Base-by-base conservation (phyloP, 2,888 invertebrate genomes). In the Branchipolynoe longqiensis region DNA sequence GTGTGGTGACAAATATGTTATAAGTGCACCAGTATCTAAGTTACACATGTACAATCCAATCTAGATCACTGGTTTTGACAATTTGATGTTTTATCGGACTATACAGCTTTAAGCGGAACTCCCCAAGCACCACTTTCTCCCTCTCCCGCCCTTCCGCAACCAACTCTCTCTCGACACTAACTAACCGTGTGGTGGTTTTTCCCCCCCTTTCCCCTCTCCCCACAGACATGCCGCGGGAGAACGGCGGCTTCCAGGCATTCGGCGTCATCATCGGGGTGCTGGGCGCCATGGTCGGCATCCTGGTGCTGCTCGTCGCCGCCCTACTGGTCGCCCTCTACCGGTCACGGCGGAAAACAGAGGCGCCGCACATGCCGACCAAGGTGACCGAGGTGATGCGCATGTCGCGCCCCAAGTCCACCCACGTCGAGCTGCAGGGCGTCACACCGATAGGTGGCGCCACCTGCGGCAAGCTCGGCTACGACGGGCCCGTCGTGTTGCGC, bases 371-470 rank as follows among this genome's bases (percentile, higher is more conserved):
- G 18, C 40, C 59, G 40, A 18, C 40, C 12, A 62, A 58, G 31
- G 83, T 59, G 62, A 62, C 40, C 38, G 59, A 83, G 38, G 38
- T 83, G 62, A 38, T 69, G 1, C n/a, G n/a, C n/a, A 69, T 69
- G 69, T 22, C 69, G 18, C 18, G 78, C 12, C 86, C 83, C 0
- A 86, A 86, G 54, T 86, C 86, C 28, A 84, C 84, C 22, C 83
- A 86, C 48, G 33, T 83, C n/a, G 86, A 86, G 40, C 33, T 84
- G 14, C 83, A 86, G 31, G 83, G 83, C 62, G 74, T 59, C 69
- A 82, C 64, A 33, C 86, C 86, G 3, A 78, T 86, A n/a, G 38
- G 38, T 58, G 59, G 33, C 25, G 38, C 38, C 25, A 25, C 62
- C 38, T 18, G 28, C 12, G n/a, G 33, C n/a, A 33, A 58, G 58